Evolutionary conservation across 2,888 invertebrate species (phyloP).

Genomic region (Adelognathus sp.): DNA sequence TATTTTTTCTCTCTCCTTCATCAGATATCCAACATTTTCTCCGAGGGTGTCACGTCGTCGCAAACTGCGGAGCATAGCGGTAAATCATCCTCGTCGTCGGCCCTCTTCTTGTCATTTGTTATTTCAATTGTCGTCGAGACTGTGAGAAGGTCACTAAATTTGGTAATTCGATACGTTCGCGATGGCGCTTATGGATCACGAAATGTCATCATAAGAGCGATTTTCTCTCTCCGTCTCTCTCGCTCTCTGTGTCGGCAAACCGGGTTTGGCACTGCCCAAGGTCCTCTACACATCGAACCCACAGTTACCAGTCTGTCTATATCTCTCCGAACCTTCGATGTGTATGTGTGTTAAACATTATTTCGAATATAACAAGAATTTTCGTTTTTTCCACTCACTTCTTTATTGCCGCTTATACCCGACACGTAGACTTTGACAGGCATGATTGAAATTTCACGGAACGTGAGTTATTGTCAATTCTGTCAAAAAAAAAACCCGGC

Average conservation of each 20-base stretch:
- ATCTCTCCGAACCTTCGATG: no score
- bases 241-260: constrained; percentile 32
- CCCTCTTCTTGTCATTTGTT: constrained; percentile 4
- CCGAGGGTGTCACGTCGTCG: no score
- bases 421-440: constrained; percentile 95
- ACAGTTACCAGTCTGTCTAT: constrained; percentile 20
- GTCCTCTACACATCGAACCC: constrained; percentile 28
- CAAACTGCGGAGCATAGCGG: no score
- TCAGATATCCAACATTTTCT: no score
- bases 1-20: no score
- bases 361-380: no score
- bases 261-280: constrained; percentile 57
- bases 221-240: no score
- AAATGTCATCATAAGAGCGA: constrained; percentile 67
- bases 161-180: constrained; percentile 71
- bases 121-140: constrained; percentile 42
- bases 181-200: constrained; percentile 60
- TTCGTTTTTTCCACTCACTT: constrained; percentile 87
- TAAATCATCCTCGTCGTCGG: no score
- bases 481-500: constrained; percentile 56
- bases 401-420: constrained; percentile 96
- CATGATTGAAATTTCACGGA: constrained; percentile 86
- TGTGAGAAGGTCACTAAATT: constrained; percentile 46
- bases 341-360: no score
- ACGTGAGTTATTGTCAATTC: constrained; percentile 32